Evolutionary conservation across 1,140 invertebrate genomes (phyloP).

Genomic region (Drosophila varians): DNA sequence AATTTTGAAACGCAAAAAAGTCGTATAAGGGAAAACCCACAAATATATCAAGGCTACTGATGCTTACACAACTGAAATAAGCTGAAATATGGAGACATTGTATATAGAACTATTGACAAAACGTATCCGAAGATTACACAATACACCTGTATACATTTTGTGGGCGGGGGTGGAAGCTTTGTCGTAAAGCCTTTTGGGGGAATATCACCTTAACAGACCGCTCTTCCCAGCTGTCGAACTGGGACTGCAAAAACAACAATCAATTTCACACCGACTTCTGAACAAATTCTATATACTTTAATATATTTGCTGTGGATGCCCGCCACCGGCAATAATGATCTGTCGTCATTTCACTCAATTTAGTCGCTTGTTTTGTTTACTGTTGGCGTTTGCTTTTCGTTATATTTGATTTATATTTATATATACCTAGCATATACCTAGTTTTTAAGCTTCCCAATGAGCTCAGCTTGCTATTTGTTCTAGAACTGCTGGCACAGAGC

Average conservation of each 20-base stretch:
- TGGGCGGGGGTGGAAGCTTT: slow-evolving; percentile 46
- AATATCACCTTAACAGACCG: slow-evolving; percentile 28
- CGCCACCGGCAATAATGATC: slow-evolving; percentile 22
- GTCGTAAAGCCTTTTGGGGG: slow-evolving; percentile 45
- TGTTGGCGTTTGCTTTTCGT: slow-evolving; percentile 52
- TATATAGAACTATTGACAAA: slow-evolving; percentile 25
- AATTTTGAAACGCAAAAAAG: slow-evolving; percentile 20
- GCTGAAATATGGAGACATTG: slow-evolving; percentile 18
- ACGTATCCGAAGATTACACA: slow-evolving; percentile 29
- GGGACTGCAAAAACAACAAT: slow-evolving; percentile 10
- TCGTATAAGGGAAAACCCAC: neutral
- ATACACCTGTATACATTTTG: slow-evolving; percentile 47
- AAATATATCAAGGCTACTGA: slow-evolving; percentile 7
- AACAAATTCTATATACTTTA: slow-evolving; percentile 28
- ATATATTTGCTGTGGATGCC: slow-evolving; percentile 24
- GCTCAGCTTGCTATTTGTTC: slow-evolving; percentile 57
- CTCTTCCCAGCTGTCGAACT: slow-evolving; percentile 28
- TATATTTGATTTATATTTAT: slow-evolving; percentile 64
- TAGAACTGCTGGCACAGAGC: slow-evolving; percentile 27
- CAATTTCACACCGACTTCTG: slow-evolving; percentile 32
- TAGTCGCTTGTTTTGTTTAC: slow-evolving; percentile 42
- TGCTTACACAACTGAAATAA: slow-evolving; percentile 46
- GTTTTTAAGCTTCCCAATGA: slow-evolving; percentile 34
- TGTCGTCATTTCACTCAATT: slow-evolving; percentile 48
- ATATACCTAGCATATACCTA: slow-evolving; percentile 14